Base-by-base conservation (phyloP, 2,113 vertebrate species). In the Polypterus bichir region DNA sequence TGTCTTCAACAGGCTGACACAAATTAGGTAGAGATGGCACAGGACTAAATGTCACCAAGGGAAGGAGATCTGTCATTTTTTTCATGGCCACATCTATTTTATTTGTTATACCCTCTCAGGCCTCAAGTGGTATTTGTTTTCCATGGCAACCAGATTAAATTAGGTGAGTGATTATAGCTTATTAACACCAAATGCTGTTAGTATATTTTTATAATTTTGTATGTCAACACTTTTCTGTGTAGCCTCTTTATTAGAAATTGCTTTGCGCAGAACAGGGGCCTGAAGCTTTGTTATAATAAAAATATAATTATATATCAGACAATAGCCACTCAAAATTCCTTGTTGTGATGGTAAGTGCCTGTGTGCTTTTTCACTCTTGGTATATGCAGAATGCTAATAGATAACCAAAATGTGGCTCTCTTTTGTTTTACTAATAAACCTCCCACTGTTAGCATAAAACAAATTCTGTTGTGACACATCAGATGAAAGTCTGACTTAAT, bases 61-160 rank as follows among this genome's bases (percentile, higher is more conserved):
- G 82, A 73, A 80, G 74, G 69, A 73, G 68, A 70, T 66, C 59
- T 69, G 70, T 65, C 66, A 78, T 73, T 80, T 76, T 73, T 73
- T 76, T 73, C 73, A 73, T 60, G 72, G 76, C 71, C 78, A 81
- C 83, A 86, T 74, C 74, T 78, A 83, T 81, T 79, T 82, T 71
- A 77, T 83, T 83, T 82, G 64, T 73, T 76, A 73, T 79, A 75
- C 70, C 86, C 80, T 82, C 81, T 81, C 83, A 86, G 83, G 86
- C 86, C 81, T 83, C 83, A 74, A 77, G 81, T 79, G 84, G 80
- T 80, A 75, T 85, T 86, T 80, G 85, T 87, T 88, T 88, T 85
- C 88, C 83, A 89, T 90, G 86, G 88, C 87, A 90, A 89, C 84
- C 74, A 76, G 81, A 86, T 85, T 83, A 84, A 86, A 85, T 85